phyloP scores from a whole-genome alignment of 2,797 vertebrate species.

The Cuniculus paca region DNA sequence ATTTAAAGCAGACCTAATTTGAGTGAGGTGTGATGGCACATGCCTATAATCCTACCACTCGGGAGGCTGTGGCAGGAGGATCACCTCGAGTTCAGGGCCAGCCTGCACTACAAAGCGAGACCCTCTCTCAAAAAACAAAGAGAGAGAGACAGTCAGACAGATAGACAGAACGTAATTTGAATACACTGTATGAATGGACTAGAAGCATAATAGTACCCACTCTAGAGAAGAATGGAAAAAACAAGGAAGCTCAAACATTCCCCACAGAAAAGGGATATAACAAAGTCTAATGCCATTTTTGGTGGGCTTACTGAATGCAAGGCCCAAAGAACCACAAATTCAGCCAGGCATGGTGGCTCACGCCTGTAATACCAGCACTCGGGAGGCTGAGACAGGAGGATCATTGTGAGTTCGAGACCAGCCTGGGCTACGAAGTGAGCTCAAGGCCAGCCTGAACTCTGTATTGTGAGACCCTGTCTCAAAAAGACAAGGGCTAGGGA shows the following conservation, averaged over 20 bases:
- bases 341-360: no score
- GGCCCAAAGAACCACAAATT: conserved; percentile 18
- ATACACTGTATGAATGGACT: background rate
- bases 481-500: no score
- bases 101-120: background rate
- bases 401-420: no score
- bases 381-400: no score
- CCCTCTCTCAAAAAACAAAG: background rate
- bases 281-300: conserved; percentile 37
- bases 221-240: conserved; percentile 14
- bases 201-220: conserved; percentile 35
- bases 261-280: conserved; percentile 23
- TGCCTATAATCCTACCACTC: background rate
- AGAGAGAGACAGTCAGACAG: no score
- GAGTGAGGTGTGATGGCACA: background rate
- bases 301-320: conserved; percentile 3
- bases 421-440: no score
- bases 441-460: no score
- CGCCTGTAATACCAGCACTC: no score
- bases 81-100: background rate
- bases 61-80: background rate
- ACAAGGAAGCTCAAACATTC: conserved; percentile 45
- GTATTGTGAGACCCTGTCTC: no score
- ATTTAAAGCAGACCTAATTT: conserved; percentile 63
- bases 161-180: background rate